These are phyloP conservation scores for Acheta domesticus DNA, from an alignment of 2,888 invertebrate species.

Conservation along the genomic window DNA sequence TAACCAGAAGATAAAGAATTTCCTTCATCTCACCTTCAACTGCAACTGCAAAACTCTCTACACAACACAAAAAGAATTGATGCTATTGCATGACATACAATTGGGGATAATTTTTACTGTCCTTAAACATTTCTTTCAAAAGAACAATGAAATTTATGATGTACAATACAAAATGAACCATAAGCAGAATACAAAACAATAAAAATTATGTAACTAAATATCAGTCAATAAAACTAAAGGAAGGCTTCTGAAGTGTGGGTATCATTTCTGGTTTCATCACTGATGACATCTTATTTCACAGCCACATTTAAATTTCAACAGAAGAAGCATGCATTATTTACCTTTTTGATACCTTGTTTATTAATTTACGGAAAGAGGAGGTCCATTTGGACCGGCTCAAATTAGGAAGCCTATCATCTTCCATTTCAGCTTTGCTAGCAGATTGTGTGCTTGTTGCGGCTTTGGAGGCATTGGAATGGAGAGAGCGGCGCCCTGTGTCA, in stretches of 20 bases:
- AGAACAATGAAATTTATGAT: not conserved
- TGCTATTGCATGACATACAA: too few species aligned
- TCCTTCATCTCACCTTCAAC: too few species aligned
- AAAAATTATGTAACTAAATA: too few species aligned
- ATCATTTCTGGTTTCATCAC: not conserved
- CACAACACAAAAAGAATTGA: too few species aligned
- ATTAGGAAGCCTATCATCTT: slow-evolving; percentile 30
- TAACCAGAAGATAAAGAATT: not conserved
- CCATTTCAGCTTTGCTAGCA: slow-evolving; percentile 42
- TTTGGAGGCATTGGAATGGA: slow-evolving; percentile 38
- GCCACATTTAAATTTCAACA: not conserved
- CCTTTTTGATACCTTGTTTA: slow-evolving; percentile 41
- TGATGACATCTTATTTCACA: not conserved
- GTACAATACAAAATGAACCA: too few species aligned
- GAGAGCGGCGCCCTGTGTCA: slow-evolving; percentile 43
- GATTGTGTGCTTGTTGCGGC: slow-evolving; percentile 43
- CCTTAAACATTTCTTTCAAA: not conserved
- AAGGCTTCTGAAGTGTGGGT: too few species aligned
- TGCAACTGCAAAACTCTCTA: too few species aligned
- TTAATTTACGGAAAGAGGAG: slow-evolving; percentile 58
- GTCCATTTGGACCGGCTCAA: slow-evolving; percentile 58
- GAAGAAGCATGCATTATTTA: slow-evolving; percentile 25
- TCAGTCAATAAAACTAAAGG: too few species aligned
- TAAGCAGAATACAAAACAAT: too few species aligned
- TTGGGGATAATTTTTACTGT: not conserved